Evolutionary conservation across 2,797 vertebrate genomes (phyloP), one percentile per base, ranked within the genome.

Genomic region (Ataeniobius toweri): DNA sequence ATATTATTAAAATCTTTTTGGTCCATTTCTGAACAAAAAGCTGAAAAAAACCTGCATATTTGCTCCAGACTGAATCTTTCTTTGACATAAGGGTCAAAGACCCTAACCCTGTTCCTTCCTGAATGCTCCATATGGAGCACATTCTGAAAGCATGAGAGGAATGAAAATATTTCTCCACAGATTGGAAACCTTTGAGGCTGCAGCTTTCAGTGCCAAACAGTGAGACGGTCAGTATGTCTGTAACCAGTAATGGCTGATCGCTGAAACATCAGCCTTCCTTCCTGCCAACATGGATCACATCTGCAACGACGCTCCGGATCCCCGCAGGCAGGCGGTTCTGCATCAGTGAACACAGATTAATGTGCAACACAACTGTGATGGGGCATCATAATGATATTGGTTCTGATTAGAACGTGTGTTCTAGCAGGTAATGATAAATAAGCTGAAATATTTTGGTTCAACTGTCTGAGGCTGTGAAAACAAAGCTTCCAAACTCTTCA

Each of bases 341-440:
- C 81, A 48, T 82, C 79, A 71, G 10, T 44, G 80, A 77, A 28
- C 75, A 9, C 48, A 48, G 70, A 77, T 55, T 61, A 77, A 79
- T 72, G 56, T 59, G 63, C 53, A 20, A 22, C 73, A 77, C 12
- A 48, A 80, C 50, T 74, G 36, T 14, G 13, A 16, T 44, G 77
- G 76, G 51, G 31, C 0, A 39, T 36, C 18, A 75, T 75, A 61
- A 68, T 26, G 12, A 55, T 22, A 0, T 59, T 68, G 26, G 48
- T 46, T 56, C 63, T 63, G 55, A 18, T 51, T 51, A 3, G 50
- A 51, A 16, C 56, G 31, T 76, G 12, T 2, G 2, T 9, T 48
- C 44, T 14, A 24, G 36, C 68, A 28, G 20, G n/a, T 51, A 1
- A 51, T 31, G 16, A 20, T 44, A 41, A 68, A 55, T 8, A 0